Base-by-base conservation (phyloP, 2,113 vertebrate genomes). In the Salvelinus namaycush region DNA sequence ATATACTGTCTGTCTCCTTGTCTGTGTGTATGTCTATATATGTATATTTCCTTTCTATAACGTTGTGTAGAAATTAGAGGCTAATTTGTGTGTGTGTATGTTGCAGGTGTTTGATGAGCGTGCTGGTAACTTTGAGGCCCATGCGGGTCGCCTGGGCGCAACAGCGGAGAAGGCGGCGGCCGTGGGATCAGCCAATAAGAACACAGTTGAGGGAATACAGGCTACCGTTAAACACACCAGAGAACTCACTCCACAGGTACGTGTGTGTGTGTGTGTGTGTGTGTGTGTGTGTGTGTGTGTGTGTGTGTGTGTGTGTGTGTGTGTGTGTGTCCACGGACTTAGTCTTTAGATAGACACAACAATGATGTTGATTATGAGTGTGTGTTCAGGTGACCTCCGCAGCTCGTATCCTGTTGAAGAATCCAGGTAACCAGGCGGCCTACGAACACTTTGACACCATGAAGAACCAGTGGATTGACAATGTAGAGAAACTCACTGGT, bases 381-480 rank as follows among this genome's bases (percentile, higher is more conserved):
- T 65, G 73, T 72, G 4, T 80, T 14, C 84, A 94, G 98, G 98
- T 99, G 14, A 95, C 97, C 59, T 98, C 95, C 62, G 97, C 97
- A 72, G 98, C 97, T 86, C 95, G 95, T 44, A 99, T 99, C 88
- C 91, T 99, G 73, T 89, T 99, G 80, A 96, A 96, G 87, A 99
- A 99, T 84, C 98, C 97, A 39, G 97, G 97, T 5, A 99, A 97
- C 85, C 97, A 97, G 90, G 97, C 98, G 64, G 98, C 98, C 1
- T 97, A 96, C 29, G 97, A 99, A 87, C 98, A 99, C 86, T 99
- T 99, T 92, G 97, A 99, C 90, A 98, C 97, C 74, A 99, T 99
- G 98, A 99, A 99, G 93, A 99, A 99, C 87, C 98, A 99, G 34
- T 99, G 98, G 98, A 98, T 99, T 48, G 97, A 99, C 89, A 99